Percentiles rank a stretch among this genome's conserved stretches.
phyloP scores from a whole-genome alignment of 2,888 invertebrate species.

The Athetis lepigone region DNA sequence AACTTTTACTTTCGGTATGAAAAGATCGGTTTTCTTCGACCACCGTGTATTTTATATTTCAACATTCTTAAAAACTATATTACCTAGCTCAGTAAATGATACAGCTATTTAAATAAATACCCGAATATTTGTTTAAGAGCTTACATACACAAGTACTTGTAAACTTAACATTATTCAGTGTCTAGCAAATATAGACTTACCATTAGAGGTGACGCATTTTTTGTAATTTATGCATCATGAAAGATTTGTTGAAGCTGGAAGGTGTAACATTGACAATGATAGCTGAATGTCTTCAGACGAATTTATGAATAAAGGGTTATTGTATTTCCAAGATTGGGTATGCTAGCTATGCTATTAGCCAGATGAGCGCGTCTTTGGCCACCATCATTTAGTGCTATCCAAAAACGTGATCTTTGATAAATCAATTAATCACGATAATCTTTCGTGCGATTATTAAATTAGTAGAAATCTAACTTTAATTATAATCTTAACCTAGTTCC shows the following conservation, averaged over 20 bases:
- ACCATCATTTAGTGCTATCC: constrained; percentile 11
- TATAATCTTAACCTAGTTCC: not conserved
- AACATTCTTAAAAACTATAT: constrained; percentile 46
- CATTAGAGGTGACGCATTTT: constrained; percentile 37
- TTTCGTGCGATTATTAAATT: not conserved
- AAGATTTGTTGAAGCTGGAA: constrained; percentile 20
- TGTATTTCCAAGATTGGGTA: not conserved
- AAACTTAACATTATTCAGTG: constrained; percentile 19
- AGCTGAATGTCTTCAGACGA: not conserved
- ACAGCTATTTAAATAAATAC: constrained; percentile 37
- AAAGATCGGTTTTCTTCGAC: constrained; percentile 67
- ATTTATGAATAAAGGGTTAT: not conserved
- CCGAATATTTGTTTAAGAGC: constrained; percentile 20
- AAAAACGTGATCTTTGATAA: not conserved
- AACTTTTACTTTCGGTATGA: constrained; percentile 87
- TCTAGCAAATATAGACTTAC: constrained; percentile 37
- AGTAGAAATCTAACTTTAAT: not conserved
- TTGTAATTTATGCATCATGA: constrained; percentile 38
- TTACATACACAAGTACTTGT: constrained; percentile 45
- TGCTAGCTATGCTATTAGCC: too few species aligned
- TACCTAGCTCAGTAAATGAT: constrained; percentile 40
- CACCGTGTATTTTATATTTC: constrained; percentile 46
- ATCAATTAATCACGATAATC: not conserved
- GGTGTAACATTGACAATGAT: constrained; percentile 6
- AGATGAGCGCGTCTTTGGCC: not conserved